phyloP scores from a whole-genome alignment of 2,113 vertebrate species.

The Zosterops japonicus region DNA sequence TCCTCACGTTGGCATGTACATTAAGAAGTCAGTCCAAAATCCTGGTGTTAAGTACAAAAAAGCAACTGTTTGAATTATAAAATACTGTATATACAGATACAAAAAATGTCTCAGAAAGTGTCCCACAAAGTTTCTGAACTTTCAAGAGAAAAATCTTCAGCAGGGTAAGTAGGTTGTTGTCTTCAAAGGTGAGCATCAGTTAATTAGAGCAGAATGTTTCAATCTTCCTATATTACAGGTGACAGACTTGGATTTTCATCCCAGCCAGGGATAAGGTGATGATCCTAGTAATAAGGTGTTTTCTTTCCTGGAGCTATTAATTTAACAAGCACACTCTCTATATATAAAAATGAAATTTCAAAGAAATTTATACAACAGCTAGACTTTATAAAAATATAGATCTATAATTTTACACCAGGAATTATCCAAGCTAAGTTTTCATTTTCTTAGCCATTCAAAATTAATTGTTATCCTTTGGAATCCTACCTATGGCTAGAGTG shows the following conservation, averaged over 20 bases:
- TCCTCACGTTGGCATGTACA: background rate
- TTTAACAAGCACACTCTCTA: slow-evolving; percentile 41
- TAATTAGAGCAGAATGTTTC: background rate
- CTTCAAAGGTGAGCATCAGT: background rate
- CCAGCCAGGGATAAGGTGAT: background rate
- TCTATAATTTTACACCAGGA: slow-evolving; percentile 57
- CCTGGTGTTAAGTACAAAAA: slow-evolving; percentile 62
- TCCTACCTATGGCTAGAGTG: background rate
- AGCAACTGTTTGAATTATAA: slow-evolving; percentile 45
- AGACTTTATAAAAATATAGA: slow-evolving; percentile 68
- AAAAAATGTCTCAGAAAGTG: slow-evolving; percentile 43
- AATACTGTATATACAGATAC: slow-evolving; percentile 47
- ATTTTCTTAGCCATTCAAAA: slow-evolving; percentile 20
- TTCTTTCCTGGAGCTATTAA: slow-evolving; percentile 37
- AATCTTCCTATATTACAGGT: background rate
- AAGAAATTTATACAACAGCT: slow-evolving; percentile 63
- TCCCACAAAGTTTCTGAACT: slow-evolving; percentile 36
- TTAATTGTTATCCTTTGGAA: background rate
- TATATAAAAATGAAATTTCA: slow-evolving; percentile 53
- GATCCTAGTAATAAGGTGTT: background rate
- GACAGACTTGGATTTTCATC: slow-evolving; percentile 3
- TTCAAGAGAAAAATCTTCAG: slow-evolving; percentile 8
- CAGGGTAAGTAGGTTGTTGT: background rate
- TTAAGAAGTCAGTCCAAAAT: slow-evolving; percentile 47
- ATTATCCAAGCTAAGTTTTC: slow-evolving; percentile 25